phyloP scores from a whole-genome alignment of 2,113 vertebrate genomes.

The Chaetodon auriga region DNA sequence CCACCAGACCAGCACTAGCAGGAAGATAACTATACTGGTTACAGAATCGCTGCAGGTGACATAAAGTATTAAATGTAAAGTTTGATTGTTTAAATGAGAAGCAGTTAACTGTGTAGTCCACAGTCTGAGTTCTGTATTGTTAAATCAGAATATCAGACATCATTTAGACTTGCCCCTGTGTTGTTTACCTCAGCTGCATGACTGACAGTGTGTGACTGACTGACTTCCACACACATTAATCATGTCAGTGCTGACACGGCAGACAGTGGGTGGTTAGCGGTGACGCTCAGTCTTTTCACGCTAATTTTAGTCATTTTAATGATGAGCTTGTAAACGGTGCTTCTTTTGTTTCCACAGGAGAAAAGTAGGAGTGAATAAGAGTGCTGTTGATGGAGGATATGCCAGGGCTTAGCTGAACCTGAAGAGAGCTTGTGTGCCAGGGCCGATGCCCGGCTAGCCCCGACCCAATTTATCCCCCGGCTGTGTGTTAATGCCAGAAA shows the following conservation, averaged over 20 bases:
- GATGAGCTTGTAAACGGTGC: conserved; percentile 2
- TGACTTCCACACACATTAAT: conserved; percentile 16
- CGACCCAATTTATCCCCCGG: conserved; percentile 37
- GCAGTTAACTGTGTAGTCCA: neutral
- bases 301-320: neutral
- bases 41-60: neutral
- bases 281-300: neutral
- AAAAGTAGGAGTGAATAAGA: conserved; percentile 22
- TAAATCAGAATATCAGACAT: neutral
- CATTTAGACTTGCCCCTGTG: neutral
- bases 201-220: conserved; percentile 30
- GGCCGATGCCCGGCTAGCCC: conserved; percentile 3
- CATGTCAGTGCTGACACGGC: conserved; percentile 4
- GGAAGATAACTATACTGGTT: neutral
- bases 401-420: conserved; percentile 35
- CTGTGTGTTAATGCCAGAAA: conserved; percentile 45
- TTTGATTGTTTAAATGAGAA: neutral
- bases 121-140: neutral
- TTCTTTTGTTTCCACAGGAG: conserved; percentile 1
- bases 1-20: neutral
- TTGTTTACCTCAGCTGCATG: conserved; percentile 6
- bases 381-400: conserved; percentile 30
- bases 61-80: neutral
- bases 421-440: conserved; percentile 28
- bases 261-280: neutral